Base-by-base conservation (phyloP, 37 sponge, comb jelly and placozoan genomes). In the Dysidea cf. avara region DNA sequence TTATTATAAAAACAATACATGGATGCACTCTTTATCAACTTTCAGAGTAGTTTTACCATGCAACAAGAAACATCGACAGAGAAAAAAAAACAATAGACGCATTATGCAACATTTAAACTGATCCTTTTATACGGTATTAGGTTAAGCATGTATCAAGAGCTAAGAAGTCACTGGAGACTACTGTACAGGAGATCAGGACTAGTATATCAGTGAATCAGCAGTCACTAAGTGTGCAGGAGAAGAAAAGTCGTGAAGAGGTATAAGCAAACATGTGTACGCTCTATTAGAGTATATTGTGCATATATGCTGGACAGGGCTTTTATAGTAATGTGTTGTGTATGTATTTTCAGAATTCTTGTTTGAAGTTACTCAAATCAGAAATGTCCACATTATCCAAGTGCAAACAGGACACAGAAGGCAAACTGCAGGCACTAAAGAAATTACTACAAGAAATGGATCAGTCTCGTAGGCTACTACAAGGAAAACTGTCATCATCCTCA, bases 151-250 rank as follows among this genome's bases (percentile, higher is more conserved):
- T 56, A 61, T 79, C 6, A 14, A 60, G 74, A 38, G 75, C 69
- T 1, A 56, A 63, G 29, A 20, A 47, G 9, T 51, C 75, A 7
- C 69, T 86, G 53, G 86, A 78, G 54, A 18, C 61, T 18, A 43
- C 74, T 39, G 33, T 86, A 1, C 75, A 68, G 62, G 86, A 86
- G 30, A 29, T 74, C 6, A 64, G 86, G 53, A 73, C 67, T 54
- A 22, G 51, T 6, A 47, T 86, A 5, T 86, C 86, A 18, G 61
- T 56, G 12, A 86, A 74, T 39, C 86, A 86, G 75, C 79, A 74
- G 58, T 86, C 86, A 13, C 46, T 86, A 24, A 74, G 75, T 38
- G 49, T 69, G 17, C 75, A 78, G 64, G 75, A 79, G 74, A 86
- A 79, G 75, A 86, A 68, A 49, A 50, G 68, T 20, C 51, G 59